Conservation (phyloP, 1,140 invertebrate species). For the Calosoma granatense region DNA sequence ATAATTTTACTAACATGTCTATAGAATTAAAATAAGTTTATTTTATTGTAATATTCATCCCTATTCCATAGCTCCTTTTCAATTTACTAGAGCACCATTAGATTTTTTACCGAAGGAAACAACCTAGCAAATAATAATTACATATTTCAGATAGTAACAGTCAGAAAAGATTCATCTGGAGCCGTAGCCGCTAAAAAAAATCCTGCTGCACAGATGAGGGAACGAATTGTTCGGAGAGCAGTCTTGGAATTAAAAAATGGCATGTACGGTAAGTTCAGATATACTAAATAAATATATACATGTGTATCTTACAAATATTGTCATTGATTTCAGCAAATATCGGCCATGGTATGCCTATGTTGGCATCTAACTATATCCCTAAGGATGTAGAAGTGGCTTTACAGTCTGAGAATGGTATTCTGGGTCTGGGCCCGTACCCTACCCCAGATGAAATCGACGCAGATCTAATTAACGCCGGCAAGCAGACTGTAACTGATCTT, state of each 20-base stretch:
- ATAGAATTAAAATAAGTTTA: background rate
- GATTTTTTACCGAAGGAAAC: slow-evolving; percentile 18
- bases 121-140: slow-evolving; percentile 29
- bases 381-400: slow-evolving; percentile 66
- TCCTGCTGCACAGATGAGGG: slow-evolving; percentile 59
- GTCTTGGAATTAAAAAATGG: slow-evolving; percentile 95
- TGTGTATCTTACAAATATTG: slow-evolving; percentile 18
- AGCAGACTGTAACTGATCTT: slow-evolving; percentile 90
- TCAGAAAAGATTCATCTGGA: slow-evolving; percentile 28
- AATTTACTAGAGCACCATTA: no score
- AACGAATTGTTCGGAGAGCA: slow-evolving; percentile 83
- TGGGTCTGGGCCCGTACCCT: slow-evolving; percentile 93
- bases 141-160: slow-evolving; percentile 30
- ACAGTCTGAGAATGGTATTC: slow-evolving; percentile 96
- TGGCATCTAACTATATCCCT: slow-evolving; percentile 90
- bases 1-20: no score
- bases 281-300: slow-evolving; percentile 14
- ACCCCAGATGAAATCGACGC: slow-evolving; percentile 74
- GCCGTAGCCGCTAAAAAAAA: slow-evolving; percentile 40
- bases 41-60: background rate
- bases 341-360: slow-evolving; percentile 94
- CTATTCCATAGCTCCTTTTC: no score
- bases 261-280: slow-evolving; percentile 79
- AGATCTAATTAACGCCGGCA: slow-evolving; percentile 97
- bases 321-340: slow-evolving; percentile 58